Conservation (phyloP, 2,797 vertebrate genomes). For the Rhinoraja longicauda region DNA sequence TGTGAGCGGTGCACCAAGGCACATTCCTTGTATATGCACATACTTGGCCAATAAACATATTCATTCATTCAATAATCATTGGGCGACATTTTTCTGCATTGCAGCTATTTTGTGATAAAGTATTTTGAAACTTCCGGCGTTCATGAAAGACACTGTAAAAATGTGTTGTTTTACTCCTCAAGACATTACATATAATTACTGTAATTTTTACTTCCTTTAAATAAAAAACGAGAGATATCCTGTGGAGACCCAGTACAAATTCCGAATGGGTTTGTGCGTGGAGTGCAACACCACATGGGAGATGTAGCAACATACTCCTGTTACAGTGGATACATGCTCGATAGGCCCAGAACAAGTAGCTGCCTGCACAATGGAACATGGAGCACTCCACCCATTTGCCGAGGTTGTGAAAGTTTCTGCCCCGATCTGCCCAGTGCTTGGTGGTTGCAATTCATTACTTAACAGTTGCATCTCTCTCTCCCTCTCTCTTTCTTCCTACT, state of each 20-base stretch:
- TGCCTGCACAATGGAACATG: slow-evolving; percentile 91
- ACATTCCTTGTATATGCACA: too few relatives aligned
- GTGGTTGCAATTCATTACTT: neutral
- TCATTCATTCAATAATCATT: too few relatives aligned
- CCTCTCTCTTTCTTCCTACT: neutral
- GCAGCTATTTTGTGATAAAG: neutral
- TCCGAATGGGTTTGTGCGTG: slow-evolving; percentile 79
- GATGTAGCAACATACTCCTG: slow-evolving; percentile 87
- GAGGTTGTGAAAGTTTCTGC: slow-evolving; percentile 63
- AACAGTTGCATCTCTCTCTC: too few relatives aligned
- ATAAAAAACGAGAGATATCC: slow-evolving; percentile 72
- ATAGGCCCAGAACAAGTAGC: slow-evolving; percentile 76
- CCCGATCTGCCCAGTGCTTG: neutral
- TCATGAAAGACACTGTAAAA: neutral
- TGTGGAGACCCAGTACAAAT: slow-evolving; percentile 78
- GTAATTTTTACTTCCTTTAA: slow-evolving; percentile 48
- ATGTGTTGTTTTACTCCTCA: neutral
- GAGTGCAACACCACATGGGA: slow-evolving; percentile 81
- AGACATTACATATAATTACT: slow-evolving; percentile 38
- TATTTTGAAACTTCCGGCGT: neutral
- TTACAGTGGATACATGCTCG: slow-evolving; percentile 85
- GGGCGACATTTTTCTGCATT: too few relatives aligned
- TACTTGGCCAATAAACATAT: too few relatives aligned
- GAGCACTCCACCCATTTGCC: slow-evolving; percentile 81
- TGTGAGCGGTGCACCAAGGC: too few relatives aligned